Evolutionary conservation across 2,113 vertebrate species (phyloP).

Genomic region (Hassar affinis): DNA sequence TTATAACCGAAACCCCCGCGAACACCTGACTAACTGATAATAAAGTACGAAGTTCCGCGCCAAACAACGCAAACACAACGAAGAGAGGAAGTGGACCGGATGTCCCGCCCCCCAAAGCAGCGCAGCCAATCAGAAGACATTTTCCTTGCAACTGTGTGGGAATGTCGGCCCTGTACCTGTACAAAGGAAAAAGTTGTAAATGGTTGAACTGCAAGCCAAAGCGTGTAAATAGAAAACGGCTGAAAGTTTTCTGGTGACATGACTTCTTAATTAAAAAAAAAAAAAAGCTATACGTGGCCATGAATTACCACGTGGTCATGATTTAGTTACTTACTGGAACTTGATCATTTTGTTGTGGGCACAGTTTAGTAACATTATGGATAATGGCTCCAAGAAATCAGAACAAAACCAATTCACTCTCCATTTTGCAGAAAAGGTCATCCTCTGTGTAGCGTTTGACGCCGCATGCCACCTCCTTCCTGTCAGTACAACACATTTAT

Average conservation of each 20-base stretch:
- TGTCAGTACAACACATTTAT: neutral
- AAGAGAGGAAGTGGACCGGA: neutral
- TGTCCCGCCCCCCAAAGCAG: neutral
- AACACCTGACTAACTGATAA: neutral
- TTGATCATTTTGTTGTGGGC: neutral
- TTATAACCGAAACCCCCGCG: neutral
- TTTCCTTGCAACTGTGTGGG: neutral
- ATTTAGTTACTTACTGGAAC: neutral
- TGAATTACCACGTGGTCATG: neutral
- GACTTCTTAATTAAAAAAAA: neutral
- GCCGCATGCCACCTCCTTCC: neutral
- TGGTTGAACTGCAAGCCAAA: neutral
- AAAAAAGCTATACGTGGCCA: neutral
- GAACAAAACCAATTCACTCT: neutral
- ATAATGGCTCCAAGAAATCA: neutral
- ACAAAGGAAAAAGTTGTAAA: too few species aligned
- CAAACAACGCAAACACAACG: neutral
- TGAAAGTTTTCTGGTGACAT: neutral
- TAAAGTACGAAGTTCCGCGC: neutral
- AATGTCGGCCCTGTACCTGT: too few species aligned
- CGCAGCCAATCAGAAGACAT: neutral
- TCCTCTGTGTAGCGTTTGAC: neutral
- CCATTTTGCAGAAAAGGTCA: neutral
- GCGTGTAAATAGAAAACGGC: neutral
- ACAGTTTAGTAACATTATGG: neutral